A percentile compares a stretch with the other conserved stretches of the same genome.
phyloP scores from a whole-genome alignment of 2,113 vertebrate species.

The Axis porcinus region DNA sequence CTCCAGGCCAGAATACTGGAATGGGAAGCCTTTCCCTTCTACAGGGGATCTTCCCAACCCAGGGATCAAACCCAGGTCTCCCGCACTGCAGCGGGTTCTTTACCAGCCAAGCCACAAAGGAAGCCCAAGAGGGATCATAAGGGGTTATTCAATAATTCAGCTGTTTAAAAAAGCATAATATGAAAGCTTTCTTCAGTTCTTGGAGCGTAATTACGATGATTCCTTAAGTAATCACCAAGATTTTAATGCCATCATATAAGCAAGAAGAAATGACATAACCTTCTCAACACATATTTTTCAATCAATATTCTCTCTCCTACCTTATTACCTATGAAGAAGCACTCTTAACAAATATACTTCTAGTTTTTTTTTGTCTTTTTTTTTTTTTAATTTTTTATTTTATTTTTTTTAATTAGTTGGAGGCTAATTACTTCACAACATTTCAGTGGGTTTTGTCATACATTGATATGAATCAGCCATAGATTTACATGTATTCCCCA shows the following conservation, averaged over 20 bases:
- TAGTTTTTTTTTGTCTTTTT: too few relatives aligned
- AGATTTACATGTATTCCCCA: too few relatives aligned
- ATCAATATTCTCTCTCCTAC: not conserved
- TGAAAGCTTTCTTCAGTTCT: not conserved
- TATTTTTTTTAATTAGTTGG: too few relatives aligned
- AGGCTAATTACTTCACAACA: too few relatives aligned
- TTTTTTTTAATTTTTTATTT: too few relatives aligned
- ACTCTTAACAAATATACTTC: not conserved
- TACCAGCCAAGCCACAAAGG: not conserved
- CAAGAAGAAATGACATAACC: not conserved
- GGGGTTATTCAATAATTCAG: not conserved
- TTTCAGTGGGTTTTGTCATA: too few relatives aligned
- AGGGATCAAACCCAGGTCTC: not conserved
- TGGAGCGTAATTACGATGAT: not conserved
- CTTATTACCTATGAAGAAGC: not conserved
- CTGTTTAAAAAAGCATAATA: not conserved
- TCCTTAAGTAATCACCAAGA: not conserved
- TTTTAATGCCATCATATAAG: not conserved
- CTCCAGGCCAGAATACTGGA: not conserved
- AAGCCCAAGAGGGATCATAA: not conserved
- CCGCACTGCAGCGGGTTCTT: fast-evolving
- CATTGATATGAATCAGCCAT: too few relatives aligned
- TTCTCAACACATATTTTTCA: not conserved
- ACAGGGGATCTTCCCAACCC: not conserved
- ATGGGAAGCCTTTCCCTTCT: not conserved